Evolutionary conservation across 1,140 invertebrate species (phyloP), one percentile per base, ranked within the genome.

Genomic region (Yoshiicerus persimilis): DNA sequence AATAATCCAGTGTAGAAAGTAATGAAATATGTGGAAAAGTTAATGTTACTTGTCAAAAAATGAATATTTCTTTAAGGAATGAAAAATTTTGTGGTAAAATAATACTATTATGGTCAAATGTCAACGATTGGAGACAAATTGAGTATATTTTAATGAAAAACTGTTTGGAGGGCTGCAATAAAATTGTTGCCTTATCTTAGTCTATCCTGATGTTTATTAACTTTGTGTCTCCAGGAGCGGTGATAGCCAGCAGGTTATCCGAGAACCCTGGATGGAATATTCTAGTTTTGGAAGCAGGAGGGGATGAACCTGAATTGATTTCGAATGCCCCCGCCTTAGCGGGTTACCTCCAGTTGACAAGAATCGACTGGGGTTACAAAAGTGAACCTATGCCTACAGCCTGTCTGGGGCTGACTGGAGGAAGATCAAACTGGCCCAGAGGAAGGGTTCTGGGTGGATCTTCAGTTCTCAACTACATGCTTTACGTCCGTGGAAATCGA

Each of bases 391-490:
- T 95, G 92, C 91, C 93, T 25, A 92, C 92, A n/a, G 95, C 94
- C 4, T 95, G 94, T 88, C 92, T 94, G 25, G 92, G 92, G 20
- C 92, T 93, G 70, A 91, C 91, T 27, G 90, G 88, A 1, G 84
- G 87, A 86, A 88, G 89, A 70, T 93, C 93, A 83, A 91, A 92
- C 30, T 93, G 93, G 92, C 93, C 94, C 4, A 91, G 93, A 88
- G 94, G 96, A 20, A 95, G 95, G 91, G 95, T 96, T 0, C 92
- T 96, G 11, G 96, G 96, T 2, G 96, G 96, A 1, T 96, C 95
- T 1, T 96, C 95, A 1, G 97, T 98, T 0, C 93, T 99, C 0
- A 99, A 99, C 92, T 99, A 99, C 91, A 99, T 99, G 98, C 94
- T 99, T 0, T 99, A 99, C 91, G 93, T 99, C 0, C 94, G 98